Conservation (phyloP, 53 echinoderm and acorn worm genomes). For the Temnopleurus reevesii region DNA sequence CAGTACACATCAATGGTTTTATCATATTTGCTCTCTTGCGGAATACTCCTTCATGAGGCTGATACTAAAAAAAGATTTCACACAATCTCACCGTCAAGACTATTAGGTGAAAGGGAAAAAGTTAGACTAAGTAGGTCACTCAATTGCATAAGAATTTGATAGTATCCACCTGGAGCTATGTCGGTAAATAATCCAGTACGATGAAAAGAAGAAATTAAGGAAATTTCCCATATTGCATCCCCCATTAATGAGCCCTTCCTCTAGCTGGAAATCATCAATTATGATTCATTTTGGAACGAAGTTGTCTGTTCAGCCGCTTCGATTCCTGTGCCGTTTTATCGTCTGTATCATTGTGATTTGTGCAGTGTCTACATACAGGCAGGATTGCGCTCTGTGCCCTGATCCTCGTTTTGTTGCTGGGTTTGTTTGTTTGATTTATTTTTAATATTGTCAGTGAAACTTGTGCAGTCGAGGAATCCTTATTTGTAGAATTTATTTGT, state of each 20-base stretch:
- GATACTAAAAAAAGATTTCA: no score
- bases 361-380: neutral
- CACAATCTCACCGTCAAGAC: no score
- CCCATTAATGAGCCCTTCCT: constrained; percentile 40
- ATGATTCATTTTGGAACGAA: constrained; percentile 14
- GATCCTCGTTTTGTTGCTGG: neutral
- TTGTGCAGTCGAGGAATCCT: neutral
- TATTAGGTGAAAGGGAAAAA: no score
- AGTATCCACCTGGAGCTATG: neutral
- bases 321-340: neutral
- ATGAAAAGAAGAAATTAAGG: constrained; percentile 30
- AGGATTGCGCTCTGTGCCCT: neutral
- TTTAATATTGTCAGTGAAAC: neutral
- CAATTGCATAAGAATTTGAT: neutral
- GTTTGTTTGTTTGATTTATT: neutral
- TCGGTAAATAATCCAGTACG: neutral
- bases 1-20: no score
- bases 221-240: constrained; percentile 19
- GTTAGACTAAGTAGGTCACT: neutral
- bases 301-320: constrained; percentile 13
- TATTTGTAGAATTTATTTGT: neutral
- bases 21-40: no score
- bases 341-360: neutral
- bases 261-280: constrained; percentile 40
- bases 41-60: no score